Base-by-base conservation (phyloP, 2,113 vertebrate genomes). In the Geothlypis trichas region DNA sequence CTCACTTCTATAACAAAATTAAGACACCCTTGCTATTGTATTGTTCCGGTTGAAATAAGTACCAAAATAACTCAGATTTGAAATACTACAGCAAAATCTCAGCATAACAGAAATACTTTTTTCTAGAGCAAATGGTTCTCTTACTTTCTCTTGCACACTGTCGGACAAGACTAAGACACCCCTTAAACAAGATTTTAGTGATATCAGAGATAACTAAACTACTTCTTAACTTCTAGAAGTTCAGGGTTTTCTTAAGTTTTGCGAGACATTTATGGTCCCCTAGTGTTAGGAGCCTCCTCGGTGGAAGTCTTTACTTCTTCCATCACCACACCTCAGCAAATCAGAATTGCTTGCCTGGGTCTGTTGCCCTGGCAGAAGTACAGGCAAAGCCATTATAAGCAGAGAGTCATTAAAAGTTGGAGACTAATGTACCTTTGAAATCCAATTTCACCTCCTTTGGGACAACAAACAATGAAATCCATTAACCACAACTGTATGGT, bases 361-460 rank as follows among this genome's bases (percentile, higher is more conserved):
- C 93, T 66, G 59, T 51, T 91, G 87, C 42, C 63, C 67, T 77
- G 63, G 68, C 23, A 96, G 75, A 80, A 81, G 55, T 51, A 51
- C 33, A 90, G 39, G 51, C 75, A 80, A 88, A 93, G 57, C 57
- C 3, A 2, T 72, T 86, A 96, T 81, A 96, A 93, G 65, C 79
- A 93, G 33, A 69, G 15, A 57, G 52, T 77, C 87, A 80, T 93
- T 93, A 90, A n/a, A 95, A 96, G 57, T 92, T 90, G 77, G 76
- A 93, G 58, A 78, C 61, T 89, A 87, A 94, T 89, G 31, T 74
- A 58, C 94, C 88, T 89, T 79, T 84, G 51, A 90, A 96, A 96
- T 88, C 65, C 69, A 92, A 81, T 94, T 92, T 89, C 41, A 69
- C 54, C 52, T 75, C 88, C 88, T 92, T 74, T 31, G 88, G 76